Evolutionary conservation across 1,140 invertebrate species (phyloP).

Genomic region (Caenorhabditis latens): DNA sequence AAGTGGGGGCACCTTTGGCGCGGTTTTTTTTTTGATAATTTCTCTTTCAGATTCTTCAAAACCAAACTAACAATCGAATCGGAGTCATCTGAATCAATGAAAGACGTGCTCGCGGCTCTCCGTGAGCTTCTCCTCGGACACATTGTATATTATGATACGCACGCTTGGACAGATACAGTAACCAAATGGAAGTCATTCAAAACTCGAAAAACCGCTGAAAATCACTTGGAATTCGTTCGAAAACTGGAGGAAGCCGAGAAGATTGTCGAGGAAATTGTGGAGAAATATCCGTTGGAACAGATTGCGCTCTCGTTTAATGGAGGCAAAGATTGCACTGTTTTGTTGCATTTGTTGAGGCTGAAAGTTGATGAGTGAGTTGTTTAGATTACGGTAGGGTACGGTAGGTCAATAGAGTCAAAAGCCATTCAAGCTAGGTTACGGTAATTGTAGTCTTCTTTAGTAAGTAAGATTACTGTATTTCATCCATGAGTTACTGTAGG

Average conservation of each 20-base stretch:
- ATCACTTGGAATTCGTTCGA: constrained; percentile 25
- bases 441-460: too few species aligned
- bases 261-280: constrained; percentile 50
- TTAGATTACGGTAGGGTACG: background rate
- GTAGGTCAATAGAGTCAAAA: too few species aligned
- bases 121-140: constrained; percentile 58
- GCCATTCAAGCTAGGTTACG: too few species aligned
- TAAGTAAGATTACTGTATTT: too few species aligned
- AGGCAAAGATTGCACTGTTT: constrained; percentile 64
- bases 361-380: constrained; percentile 58
- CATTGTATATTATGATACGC: constrained; percentile 78
- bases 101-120: constrained; percentile 70
- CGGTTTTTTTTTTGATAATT: background rate
- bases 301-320: constrained; percentile 64
- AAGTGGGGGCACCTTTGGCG: constrained; percentile 46
- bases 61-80: constrained; percentile 80
- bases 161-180: constrained; percentile 72
- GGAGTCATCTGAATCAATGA: constrained; percentile 71
- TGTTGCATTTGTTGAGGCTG: constrained; percentile 57
- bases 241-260: constrained; percentile 55
- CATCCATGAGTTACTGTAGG: too few species aligned
- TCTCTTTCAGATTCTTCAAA: constrained; percentile 78
- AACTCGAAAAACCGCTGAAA: background rate
- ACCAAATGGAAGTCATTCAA: constrained; percentile 44
- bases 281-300: constrained; percentile 59